Evolutionary conservation across 2,797 vertebrate species (phyloP), one percentile per base, ranked within the genome.

Genomic region (Eremophila alpestris): DNA sequence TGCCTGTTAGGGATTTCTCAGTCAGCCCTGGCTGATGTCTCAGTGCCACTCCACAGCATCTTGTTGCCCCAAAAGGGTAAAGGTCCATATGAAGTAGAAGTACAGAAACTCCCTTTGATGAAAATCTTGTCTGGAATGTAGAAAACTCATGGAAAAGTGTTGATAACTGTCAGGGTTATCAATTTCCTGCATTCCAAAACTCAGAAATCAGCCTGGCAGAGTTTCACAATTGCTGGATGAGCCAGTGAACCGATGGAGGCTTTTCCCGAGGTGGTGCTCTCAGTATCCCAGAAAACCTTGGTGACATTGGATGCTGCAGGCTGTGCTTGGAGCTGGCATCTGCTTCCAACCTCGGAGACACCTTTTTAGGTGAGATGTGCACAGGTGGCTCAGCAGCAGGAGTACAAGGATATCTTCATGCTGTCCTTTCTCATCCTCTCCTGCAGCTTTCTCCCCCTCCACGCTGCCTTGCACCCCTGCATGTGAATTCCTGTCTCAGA

Each of bases 171-270:
- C 13, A 79, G 11, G 4, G 2, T 68, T 68, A 32, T 18, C 1
- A 0, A 45, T 56, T 36, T 71, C 19, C 54, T 78, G 49, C 64
- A 82, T 16, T 16, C 5, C 9, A 12, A 63, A 56, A n/a, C 15
- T 16, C 54, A 76, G 67, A 64, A 89, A 70, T 2, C 10, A 62
- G 4, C 11, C 22, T 10, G 12, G 30, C 63, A 22, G 30, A 8
- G 1, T 77, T 90, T 60, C n/a, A 69, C 17, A 36, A 5, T 30
- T 1, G 0, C 30, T 55, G 20, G 5, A n/a, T 65, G 24, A 45
- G 7, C 3, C 1, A 1, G 16, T 59, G 32, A 65, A 17, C 45
- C 7, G 7, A 2, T 23, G 11, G 24, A 73, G 6, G 4, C 9
- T 76, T 79, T 70, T 62, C 32, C 71, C 77, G n/a, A 24, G 23